phyloP scores from a whole-genome alignment of 2,888 invertebrate species.

The Erebia palarica region DNA sequence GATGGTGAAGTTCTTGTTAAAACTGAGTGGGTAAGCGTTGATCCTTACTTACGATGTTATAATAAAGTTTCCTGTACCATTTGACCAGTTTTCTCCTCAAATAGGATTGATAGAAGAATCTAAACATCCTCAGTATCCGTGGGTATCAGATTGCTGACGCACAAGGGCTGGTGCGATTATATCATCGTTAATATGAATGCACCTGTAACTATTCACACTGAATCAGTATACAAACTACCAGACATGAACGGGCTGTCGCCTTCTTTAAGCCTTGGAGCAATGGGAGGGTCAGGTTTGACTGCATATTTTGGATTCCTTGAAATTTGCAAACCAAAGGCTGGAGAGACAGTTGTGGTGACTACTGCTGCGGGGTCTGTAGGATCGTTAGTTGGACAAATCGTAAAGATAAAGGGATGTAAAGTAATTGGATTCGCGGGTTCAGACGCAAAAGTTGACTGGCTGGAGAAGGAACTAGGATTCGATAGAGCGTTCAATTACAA shows the following conservation, averaged over 20 bases:
- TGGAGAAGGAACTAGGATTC: constrained; percentile 85
- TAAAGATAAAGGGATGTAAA: constrained; percentile 84
- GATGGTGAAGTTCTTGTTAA: constrained; percentile 76
- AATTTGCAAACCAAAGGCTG: constrained; percentile 85
- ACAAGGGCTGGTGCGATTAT: constrained; percentile 86
- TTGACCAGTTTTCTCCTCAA: constrained; percentile 55
- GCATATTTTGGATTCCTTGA: constrained; percentile 88
- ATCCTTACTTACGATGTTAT: constrained; percentile 53
- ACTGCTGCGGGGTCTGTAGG: constrained; percentile 90
- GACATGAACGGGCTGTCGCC: constrained; percentile 75
- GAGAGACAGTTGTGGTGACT: constrained; percentile 87
- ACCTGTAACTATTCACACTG: constrained; percentile 14
- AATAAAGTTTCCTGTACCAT: constrained; percentile 46
- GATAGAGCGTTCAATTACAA: constrained; percentile 89
- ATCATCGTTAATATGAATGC: constrained; percentile 50
- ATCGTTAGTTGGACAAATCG: constrained; percentile 88
- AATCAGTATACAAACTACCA: constrained; percentile 66
- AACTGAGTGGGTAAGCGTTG: constrained; percentile 57
- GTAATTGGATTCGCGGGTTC: constrained; percentile 88
- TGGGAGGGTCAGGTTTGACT: constrained; percentile 88
- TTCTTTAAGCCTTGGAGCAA: constrained; percentile 83
- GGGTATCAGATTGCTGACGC: constrained; percentile 81
- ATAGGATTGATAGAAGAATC: constrained; percentile 81
- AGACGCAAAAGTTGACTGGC: constrained; percentile 87
- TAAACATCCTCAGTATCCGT: constrained; percentile 83